Evolutionary conservation across 1,140 invertebrate genomes (phyloP).

Genomic region (Brachionus rubens): DNA sequence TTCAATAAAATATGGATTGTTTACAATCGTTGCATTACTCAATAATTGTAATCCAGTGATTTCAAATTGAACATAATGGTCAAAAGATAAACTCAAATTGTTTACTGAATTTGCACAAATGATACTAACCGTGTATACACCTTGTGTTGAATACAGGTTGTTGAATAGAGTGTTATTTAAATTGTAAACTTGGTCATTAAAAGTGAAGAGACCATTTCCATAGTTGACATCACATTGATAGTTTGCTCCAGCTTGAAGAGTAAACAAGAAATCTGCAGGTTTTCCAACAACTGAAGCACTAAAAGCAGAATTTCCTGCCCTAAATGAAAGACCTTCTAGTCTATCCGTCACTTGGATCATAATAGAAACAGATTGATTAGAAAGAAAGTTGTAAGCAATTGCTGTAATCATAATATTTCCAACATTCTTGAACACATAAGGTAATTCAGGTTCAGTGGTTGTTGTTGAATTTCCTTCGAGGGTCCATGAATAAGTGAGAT

Average conservation of each 20-base stretch:
- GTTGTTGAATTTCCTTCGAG: not conserved
- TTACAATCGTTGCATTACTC: not conserved
- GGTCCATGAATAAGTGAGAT: not conserved
- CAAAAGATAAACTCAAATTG: not conserved
- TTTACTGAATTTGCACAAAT: constrained; percentile 14
- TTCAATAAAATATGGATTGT: not conserved
- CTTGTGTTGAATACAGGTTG: not conserved
- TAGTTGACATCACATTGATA: not conserved
- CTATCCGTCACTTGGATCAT: not conserved
- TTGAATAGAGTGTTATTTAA: too few species aligned
- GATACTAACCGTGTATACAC: not conserved
- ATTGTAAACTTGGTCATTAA: constrained; percentile 10
- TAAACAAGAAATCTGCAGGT: not conserved
- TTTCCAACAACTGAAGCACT: constrained; percentile 20
- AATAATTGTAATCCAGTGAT: constrained; percentile 3
- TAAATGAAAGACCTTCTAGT: constrained; percentile 1
- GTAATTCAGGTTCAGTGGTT: not conserved
- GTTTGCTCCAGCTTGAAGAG: not conserved
- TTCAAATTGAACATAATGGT: not conserved
- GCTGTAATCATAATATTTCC: not conserved
- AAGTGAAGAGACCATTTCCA: not conserved
- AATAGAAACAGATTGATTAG: not conserved
- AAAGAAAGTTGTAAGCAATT: not conserved
- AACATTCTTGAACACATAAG: not conserved
- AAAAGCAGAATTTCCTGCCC: not conserved